Percentiles rank a stretch among this genome's conserved stretches.
phyloP scores from a whole-genome alignment of 2,888 invertebrate genomes.

The Kryphioiulus occultus region DNA sequence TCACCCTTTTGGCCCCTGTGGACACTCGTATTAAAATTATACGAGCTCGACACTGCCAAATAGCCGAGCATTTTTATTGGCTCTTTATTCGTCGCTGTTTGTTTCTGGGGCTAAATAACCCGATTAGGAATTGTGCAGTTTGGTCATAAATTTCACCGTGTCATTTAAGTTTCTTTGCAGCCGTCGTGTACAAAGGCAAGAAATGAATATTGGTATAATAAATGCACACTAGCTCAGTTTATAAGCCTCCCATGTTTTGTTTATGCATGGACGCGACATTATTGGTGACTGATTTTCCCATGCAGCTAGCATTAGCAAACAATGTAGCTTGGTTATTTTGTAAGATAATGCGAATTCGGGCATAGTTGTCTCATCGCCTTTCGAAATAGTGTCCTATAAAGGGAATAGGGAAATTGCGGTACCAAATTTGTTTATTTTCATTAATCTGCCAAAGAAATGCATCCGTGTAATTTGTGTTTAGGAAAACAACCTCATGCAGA shows the following conservation, averaged over 20 bases:
- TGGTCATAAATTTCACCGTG: background rate
- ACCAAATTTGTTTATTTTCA: too few relatives aligned
- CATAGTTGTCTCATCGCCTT: too few relatives aligned
- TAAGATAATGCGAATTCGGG: too few relatives aligned
- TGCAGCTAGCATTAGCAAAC: too few relatives aligned
- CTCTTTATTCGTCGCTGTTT: background rate
- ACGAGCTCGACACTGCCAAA: slow-evolving; percentile 21
- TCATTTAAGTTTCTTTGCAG: background rate
- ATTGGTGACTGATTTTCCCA: too few relatives aligned
- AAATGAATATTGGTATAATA: background rate
- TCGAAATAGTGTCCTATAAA: too few relatives aligned
- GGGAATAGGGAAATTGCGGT: too few relatives aligned
- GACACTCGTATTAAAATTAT: slow-evolving; percentile 31
- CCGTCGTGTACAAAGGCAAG: background rate
- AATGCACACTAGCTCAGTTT: background rate
- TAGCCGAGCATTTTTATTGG: slow-evolving; percentile 24
- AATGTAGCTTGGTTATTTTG: too few relatives aligned
- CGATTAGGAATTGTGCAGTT: slow-evolving; percentile 17
- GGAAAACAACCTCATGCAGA: too few relatives aligned
- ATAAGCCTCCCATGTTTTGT: background rate
- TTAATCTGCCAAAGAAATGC: too few relatives aligned
- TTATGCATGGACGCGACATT: too few relatives aligned
- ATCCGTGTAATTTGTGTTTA: too few relatives aligned
- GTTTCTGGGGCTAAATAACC: slow-evolving; percentile 4
- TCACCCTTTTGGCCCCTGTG: slow-evolving; percentile 32